Conservation (phyloP, 2,888 invertebrate species). For the Julus scandinavius region DNA sequence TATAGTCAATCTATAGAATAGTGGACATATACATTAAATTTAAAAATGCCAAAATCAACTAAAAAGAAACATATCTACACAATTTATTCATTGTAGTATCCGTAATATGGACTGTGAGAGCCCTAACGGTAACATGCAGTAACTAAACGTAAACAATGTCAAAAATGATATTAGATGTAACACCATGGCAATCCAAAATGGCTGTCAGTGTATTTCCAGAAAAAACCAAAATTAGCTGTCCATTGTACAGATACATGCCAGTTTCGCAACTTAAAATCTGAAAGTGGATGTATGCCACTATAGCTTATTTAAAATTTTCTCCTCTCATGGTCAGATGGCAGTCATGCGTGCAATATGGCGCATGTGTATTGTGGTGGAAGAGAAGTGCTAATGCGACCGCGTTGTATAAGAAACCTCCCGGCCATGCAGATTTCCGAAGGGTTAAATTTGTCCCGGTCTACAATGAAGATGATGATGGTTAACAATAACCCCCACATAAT, state of each 20-base stretch:
- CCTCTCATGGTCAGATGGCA: not conserved
- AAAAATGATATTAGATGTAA: no score
- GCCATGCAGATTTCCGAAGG: conserved; percentile 23
- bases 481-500: conserved; percentile 17
- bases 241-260: not conserved
- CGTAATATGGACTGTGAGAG: no score
- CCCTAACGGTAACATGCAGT: no score
- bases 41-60: no score
- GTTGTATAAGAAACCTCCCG: not conserved
- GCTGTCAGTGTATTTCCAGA: no score
- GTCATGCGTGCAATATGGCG: conserved; percentile 15
- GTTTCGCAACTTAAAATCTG: not conserved
- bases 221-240: not conserved
- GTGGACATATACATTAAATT: no score
- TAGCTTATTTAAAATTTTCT: not conserved
- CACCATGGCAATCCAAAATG: no score
- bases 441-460: not conserved
- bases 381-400: not conserved
- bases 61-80: no score
- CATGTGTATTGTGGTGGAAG: conserved; percentile 11
- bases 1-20: no score
- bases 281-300: not conserved
- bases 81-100: no score
- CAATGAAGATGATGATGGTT: conserved; percentile 11
- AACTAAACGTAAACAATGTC: no score